Percentiles rank a stretch among this genome's conserved stretches.
phyloP scores from a whole-genome alignment of 23 tunicate species.

The Botrylloides violaceus region DNA sequence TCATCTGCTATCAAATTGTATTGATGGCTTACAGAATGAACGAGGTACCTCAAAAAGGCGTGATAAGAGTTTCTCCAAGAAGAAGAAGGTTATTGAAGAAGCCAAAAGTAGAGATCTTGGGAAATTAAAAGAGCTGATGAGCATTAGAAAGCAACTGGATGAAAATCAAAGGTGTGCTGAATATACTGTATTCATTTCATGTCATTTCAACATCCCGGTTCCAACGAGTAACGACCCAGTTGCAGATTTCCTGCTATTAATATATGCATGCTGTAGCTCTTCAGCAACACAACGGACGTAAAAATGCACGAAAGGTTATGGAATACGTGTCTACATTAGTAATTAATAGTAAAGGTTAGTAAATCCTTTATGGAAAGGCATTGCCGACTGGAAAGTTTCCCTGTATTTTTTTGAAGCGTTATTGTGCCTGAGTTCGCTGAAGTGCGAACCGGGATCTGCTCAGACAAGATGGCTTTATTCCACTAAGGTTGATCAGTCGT shows the following conservation, averaged over 20 bases:
- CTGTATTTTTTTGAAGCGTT: too few species aligned
- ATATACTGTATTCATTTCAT: background rate
- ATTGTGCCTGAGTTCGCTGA: too few species aligned
- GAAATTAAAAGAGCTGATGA: slow-evolving; percentile 59
- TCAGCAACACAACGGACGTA: too few species aligned
- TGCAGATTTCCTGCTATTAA: background rate
- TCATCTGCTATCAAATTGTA: background rate
- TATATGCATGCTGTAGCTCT: background rate
- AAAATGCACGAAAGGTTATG: too few species aligned
- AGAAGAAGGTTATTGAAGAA: slow-evolving; percentile 38
- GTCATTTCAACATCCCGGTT: background rate
- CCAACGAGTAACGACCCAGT: background rate
- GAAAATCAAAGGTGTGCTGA: too few species aligned
- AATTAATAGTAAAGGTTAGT: too few species aligned
- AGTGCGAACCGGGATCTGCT: too few species aligned
- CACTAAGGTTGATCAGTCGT: too few species aligned
- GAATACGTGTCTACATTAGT: too few species aligned
- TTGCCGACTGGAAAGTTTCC: too few species aligned
- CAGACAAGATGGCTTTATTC: too few species aligned
- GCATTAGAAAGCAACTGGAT: slow-evolving; percentile 21
- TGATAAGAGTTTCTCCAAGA: slow-evolving; percentile 53
- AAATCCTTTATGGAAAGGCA: too few species aligned
- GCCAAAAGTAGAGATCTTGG: slow-evolving; percentile 49
- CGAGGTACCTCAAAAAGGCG: slow-evolving; percentile 3
- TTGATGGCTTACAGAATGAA: background rate